Conservation (phyloP, 2,797 vertebrate genomes). For the Acanthis flammea region DNA sequence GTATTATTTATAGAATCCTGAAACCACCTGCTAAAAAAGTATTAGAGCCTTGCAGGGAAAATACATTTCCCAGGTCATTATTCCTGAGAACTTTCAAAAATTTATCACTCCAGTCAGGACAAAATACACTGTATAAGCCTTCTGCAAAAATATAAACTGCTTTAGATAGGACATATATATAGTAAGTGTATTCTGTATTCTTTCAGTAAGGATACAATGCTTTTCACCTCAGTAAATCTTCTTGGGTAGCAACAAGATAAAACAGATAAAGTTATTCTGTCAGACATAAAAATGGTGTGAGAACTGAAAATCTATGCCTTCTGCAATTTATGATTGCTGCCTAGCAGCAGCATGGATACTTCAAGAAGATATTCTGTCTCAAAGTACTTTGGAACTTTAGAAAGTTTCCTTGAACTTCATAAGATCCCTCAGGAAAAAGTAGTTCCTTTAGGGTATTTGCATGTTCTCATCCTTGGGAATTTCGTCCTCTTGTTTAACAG, state of each 20-base stretch:
- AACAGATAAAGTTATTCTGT: conserved; percentile 57
- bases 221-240: conserved; percentile 59
- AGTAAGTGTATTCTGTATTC: not conserved
- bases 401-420: not conserved
- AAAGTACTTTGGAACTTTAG: not conserved
- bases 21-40: not conserved
- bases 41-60: not conserved
- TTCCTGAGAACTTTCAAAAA: conserved; percentile 45
- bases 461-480: not conserved
- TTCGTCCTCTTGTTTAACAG: not conserved
- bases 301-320: conserved; percentile 58
- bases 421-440: not conserved
- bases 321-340: conserved; percentile 49
- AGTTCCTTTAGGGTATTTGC: not conserved
- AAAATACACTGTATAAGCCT: conserved; percentile 23
- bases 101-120: conserved; percentile 35
- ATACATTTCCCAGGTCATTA: conserved; percentile 48
- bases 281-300: conserved; percentile 51
- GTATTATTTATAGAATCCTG: not conserved
- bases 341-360: conserved; percentile 21
- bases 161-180: not conserved
- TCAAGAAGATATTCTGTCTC: not conserved
- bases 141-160: conserved; percentile 50
- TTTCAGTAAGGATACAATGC: conserved; percentile 36
- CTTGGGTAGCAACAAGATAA: conserved; percentile 28